Evolutionary conservation across 2,797 vertebrate species (phyloP).

Genomic region (Peromyscus aztecus): DNA sequence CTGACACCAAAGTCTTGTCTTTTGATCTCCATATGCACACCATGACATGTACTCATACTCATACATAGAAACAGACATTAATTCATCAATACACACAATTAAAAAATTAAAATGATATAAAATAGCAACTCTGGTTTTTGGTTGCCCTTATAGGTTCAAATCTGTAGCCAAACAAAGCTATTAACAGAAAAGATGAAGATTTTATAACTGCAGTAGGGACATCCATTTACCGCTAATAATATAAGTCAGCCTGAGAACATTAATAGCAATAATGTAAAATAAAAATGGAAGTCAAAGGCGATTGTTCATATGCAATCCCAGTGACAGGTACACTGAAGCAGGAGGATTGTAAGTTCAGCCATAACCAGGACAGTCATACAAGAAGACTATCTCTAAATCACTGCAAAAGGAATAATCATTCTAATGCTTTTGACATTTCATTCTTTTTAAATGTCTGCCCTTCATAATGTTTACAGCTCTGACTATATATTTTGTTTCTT

Average conservation of each 20-base stretch:
- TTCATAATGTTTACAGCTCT: background rate
- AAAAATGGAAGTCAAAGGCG: background rate
- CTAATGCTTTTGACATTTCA: background rate
- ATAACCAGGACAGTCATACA: background rate
- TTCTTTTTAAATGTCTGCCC: background rate
- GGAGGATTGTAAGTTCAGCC: background rate
- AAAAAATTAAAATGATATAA: background rate
- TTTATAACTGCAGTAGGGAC: background rate
- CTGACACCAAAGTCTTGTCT: background rate
- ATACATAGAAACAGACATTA: background rate
- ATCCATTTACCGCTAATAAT: background rate
- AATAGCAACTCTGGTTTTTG: background rate
- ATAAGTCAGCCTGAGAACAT: background rate
- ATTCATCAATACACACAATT: background rate
- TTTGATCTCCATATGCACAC: background rate
- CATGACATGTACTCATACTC: background rate
- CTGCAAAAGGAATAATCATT: background rate
- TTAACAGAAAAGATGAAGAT: background rate
- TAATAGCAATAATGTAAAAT: background rate
- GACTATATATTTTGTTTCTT: background rate
- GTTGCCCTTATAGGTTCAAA: background rate
- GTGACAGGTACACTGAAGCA: too few relatives aligned
- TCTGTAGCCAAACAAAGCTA: background rate
- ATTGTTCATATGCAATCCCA: background rate
- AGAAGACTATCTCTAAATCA: background rate